Evolutionary conservation across 2,888 invertebrate species (phyloP), one percentile per base, ranked within the genome.

Genomic region (Erebia epiphron): DNA sequence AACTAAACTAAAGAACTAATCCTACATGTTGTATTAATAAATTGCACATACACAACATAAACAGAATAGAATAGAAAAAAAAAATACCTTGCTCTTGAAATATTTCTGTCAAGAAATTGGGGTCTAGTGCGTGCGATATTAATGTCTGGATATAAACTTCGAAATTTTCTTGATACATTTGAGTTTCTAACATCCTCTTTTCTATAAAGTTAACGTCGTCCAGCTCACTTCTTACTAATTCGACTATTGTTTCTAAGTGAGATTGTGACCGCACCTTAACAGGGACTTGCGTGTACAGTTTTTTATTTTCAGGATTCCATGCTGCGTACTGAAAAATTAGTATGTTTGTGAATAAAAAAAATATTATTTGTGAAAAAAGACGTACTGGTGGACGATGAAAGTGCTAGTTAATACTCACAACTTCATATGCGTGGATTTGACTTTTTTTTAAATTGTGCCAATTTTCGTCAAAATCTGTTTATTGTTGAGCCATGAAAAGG

Each of bases 81-180:
- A 61, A 62, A 50, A 80, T 83, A 97, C 98, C 98, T 95, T 97
- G 96, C 83, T 98, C 98, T 83, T 97, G 96, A 80, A 97, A 97
- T 83, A 98, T 98, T 94, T 98, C 98, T 65, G 96, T 96, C 18
- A 98, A 94, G 84, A 98, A 98, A 90, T 97, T 98, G 5, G 97
- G 96, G 89, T 98, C 98, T 75, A 98, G 90, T 8, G 97, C 97
- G 86, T 98, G 98, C 2, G 98, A 98, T 82, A 98, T 97, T 81
- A 98, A 94, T 3, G 98, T 98, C 86, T 98, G 98, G 85, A 98
- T 96, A 82, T 97, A 98, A 57, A 98, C 97, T 93, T 98, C 98
- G 85, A 98, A 98, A 85, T 97, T 97, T 82, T 97, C 97, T 82
- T 97, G 96, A 89, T 97, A 97, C 80, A 95, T 95, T 79, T 96